Evolutionary conservation across 2,113 vertebrate genomes (phyloP), one percentile per base, ranked within the genome.

Genomic region (Trochalopteron elliotii): DNA sequence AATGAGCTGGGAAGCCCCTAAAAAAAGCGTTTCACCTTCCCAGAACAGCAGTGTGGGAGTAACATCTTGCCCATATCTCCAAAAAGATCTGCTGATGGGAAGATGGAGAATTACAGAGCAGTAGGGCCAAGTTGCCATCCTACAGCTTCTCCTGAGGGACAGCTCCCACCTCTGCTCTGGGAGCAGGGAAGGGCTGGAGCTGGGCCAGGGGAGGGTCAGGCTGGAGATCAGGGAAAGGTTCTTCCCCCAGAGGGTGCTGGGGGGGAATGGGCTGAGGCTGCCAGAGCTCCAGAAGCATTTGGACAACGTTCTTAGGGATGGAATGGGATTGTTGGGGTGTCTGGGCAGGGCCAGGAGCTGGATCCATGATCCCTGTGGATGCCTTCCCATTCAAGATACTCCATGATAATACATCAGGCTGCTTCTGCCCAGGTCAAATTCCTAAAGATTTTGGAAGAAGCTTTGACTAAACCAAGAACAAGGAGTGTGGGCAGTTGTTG

Each of bases 301-400:
- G 76, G 49, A 47, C 47, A 47, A 5, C 0, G 4, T 10, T 30
- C 25, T 17, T 23, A 23, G 15, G 4, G 15, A 30, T 8, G 31
- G 56, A 28, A 9, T 61, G 57, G 56, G 40, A 12, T 4, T 71
- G 49, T 31, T 71, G 56, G 24, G 56, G 5, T 10, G 35, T 21
- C 57, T 49, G 20, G 0, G 31, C 49, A 71, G 49, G 21, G 14
- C 1, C 21, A 25, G 40, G 30, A 3, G 9, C 0, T 56, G 42
- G 17, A 21, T 47, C 21, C 10, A 22, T 40, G n/a, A 24, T 31
- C 49, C 30, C 9, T n/a, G 16, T 20, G 24, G 13, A 4, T 47
- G 30, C 30, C 20, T 30, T 28, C n/a, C 40, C 24, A 0, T 5
- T 35, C n/a, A 55, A n/a, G n/a, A 25, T 55, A 55, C 24, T 30